These are phyloP conservation scores for Amblyjoppa proteus DNA, from an alignment of 2,888 invertebrate species.

Conservation along the genomic window DNA sequence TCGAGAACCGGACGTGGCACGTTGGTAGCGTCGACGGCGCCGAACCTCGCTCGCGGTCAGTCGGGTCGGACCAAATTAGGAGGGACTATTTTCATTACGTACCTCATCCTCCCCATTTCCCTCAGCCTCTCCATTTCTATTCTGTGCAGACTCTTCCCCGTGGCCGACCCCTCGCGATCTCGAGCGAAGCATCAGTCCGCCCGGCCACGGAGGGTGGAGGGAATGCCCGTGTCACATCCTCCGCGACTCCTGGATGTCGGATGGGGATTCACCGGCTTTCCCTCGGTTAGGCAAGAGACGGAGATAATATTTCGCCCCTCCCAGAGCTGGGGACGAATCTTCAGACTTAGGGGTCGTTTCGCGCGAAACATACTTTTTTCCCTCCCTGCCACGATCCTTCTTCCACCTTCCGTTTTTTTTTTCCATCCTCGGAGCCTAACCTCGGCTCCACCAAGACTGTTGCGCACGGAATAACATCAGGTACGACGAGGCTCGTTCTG, in stretches of 20 bases:
- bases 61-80: slow-evolving; percentile 79
- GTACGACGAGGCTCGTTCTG: background rate
- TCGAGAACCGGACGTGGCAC: slow-evolving; percentile 61
- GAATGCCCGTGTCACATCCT: slow-evolving; percentile 44
- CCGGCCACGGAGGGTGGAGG: slow-evolving; percentile 43
- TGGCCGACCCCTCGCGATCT: slow-evolving; percentile 55
- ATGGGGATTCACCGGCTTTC: slow-evolving; percentile 28
- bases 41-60: slow-evolving; percentile 74
- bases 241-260: slow-evolving; percentile 35
- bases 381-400: background rate
- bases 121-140: slow-evolving; percentile 44
- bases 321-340: slow-evolving; percentile 25
- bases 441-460: slow-evolving; percentile 44
- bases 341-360: slow-evolving; percentile 44
- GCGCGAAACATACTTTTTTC: slow-evolving; percentile 41
- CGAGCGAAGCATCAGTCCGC: slow-evolving; percentile 31
- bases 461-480: slow-evolving; percentile 28
- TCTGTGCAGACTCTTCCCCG: slow-evolving; percentile 34
- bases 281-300: slow-evolving; percentile 46
- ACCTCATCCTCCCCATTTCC: slow-evolving; percentile 66
- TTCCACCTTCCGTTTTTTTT: slow-evolving; percentile 21
- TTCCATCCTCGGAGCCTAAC: slow-evolving; percentile 28
- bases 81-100: slow-evolving; percentile 81
- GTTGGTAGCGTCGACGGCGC: slow-evolving; percentile 55
- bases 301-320: slow-evolving; percentile 55